Evolutionary conservation across 2,888 invertebrate genomes (phyloP), one percentile per base, ranked within the genome.

Genomic region (Drosophila stalkeri): DNA sequence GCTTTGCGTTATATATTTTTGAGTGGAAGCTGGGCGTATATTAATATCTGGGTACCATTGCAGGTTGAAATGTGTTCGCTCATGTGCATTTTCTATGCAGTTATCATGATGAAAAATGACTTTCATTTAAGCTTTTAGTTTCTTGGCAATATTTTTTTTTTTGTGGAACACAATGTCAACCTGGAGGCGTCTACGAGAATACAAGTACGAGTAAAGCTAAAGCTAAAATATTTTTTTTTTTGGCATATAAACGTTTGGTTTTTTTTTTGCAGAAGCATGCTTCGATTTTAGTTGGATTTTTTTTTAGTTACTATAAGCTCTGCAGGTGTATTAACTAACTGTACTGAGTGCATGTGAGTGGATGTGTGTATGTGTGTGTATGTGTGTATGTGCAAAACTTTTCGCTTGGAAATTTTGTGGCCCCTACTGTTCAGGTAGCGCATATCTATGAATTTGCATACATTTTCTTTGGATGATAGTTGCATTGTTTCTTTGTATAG

Each of bases 401-500:
- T 75, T 64, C 60, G 68, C 68, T 78, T 69, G 79, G 75, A 77
- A 80, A 77, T 75, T 76, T 80, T 81, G 80, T 81, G 77, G 76
- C 81, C 78, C 82, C 80, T 77, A 85, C 79, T 56, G 56, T 60
- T 60, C 73, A 85, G 86, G 89, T 54, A 41, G 86, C 90, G 86
- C 90, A 84, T 90, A 88, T 91, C 90, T 89, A 91, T 92, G 92
- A 92, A 86, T 91, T 91, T 91, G 87, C 90, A 92, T 91, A 91
- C 82, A 92, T 92, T 92, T 92, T 92, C 92, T 92, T 90, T 87
- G 85, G 91, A 92, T 92, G 92, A 92, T 89, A 92, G 90, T 78
- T 78, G 73, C 76, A 75, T 81, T 79, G 74, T 88, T 89, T 87
- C 81, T 88, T 89, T 88, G 89, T 87, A 80, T 73, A 87, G 80